Evolutionary conservation across 2,113 vertebrate genomes (phyloP), one percentile per base, ranked within the genome.

Genomic region (Corydoras sp.): DNA sequence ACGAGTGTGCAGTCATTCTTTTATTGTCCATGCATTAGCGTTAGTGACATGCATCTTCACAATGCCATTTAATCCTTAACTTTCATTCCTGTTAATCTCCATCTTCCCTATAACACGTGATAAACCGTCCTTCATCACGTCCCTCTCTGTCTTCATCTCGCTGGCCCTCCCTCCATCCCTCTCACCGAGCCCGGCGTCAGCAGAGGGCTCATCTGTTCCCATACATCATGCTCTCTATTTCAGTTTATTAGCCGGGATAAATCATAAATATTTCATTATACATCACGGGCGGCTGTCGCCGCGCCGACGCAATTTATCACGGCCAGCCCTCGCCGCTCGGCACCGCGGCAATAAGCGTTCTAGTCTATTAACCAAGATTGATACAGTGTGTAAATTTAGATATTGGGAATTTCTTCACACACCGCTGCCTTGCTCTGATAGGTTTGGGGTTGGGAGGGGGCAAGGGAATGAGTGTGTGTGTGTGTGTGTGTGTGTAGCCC

Each of bases 301-400:
- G 79, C 87, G 89, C 90, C 90, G 87, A 89, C 80, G 83, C 92
- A 88, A 93, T 94, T 93, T 92, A 93, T 95, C 94, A 94, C 90
- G 78, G 62, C 81, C 80, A 79, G 88, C 83, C 90, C 88, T 60
- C 81, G 81, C 85, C 86, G 85, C 88, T 91, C 91, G 54, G 86
- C 88, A 79, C 76, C 72, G 80, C 77, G 43, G 83, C 89, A 85
- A 90, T 87, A 84, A 89, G 87, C 89, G 91, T 90, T 90, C 91
- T 91, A 92, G 91, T 92, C 93, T 94, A 92, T 93, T 94, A 92
- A 93, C 89, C 92, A 92, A 92, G 95, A 95, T 90, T 91, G 93
- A 93, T 92, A 92, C 93, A 93, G 85, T 89, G 87, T 82, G 89
- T 90, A 86, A 77, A 90, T 85, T 86, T 79, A 87, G 90, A 86